Evolutionary conservation across 2,888 invertebrate genomes (phyloP), one percentile per base, ranked within the genome.

Genomic region (Agapostemon virescens): DNA sequence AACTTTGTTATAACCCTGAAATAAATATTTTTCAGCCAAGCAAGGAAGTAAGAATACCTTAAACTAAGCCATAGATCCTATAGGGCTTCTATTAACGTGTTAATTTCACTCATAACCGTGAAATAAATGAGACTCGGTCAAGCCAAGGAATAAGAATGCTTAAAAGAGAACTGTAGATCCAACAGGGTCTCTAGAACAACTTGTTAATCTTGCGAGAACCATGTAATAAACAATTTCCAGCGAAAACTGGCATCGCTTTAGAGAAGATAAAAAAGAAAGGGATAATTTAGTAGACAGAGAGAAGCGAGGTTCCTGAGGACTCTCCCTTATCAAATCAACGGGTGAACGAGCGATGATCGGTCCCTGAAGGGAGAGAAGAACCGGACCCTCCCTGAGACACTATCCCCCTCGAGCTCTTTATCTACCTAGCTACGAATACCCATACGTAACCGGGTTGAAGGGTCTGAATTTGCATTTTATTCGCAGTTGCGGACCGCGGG

Each of bases 401-500:
- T 74, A 70, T 83, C 77, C 80, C 75, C 81, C 75, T 77, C 74
- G 75, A 80, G 82, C 86, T 80, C 83, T 87, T 87, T 87, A 87
- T 87, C 86, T 86, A 75, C 81, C 77, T 81, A 82, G 70, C 81
- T 84, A 84, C 82, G 81, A 79, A 79, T 82, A 80, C 83, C 79
- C 83, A 79, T 85, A 82, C 87, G 81, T 82, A 85, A 84, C 85
- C 78, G 77, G 81, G 85, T 63, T 85, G 83, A 92, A 92, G 91
- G 91, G 92, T 91, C 92, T 91, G 92, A 93, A 93, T 93, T 93
- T 93, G 92, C 92, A 93, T 93, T 93, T 93, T 92, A 92, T 93
- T 92, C 91, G 90, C 88, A 89, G 89, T 82, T 88, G 91, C 88
- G 90, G 89, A 89, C 88, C 88, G 87, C 85, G 88, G 85, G 88